These are phyloP conservation scores for Gadopsis bispinosus DNA, from an alignment of 2,797 vertebrate genomes.

Conservation along the genomic window DNA sequence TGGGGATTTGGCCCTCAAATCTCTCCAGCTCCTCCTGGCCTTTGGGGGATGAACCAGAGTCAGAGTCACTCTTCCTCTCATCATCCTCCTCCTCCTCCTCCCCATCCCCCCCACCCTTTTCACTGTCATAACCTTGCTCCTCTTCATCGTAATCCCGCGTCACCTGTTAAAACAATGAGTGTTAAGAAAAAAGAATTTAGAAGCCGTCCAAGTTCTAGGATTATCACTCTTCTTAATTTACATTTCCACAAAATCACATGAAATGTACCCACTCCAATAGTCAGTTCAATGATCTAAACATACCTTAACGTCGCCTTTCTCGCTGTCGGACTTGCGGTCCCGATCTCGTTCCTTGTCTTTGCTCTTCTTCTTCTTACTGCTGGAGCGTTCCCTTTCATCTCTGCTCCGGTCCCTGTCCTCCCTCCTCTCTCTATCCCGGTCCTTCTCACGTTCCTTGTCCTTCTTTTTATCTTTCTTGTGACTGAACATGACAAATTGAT, in stretches of 20 bases:
- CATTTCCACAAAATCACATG: not conserved
- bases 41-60: conserved; percentile 86
- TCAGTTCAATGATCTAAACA: not conserved
- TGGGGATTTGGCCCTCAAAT: conserved; percentile 76
- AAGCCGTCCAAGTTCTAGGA: no score
- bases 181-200: not conserved
- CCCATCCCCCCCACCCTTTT: conserved; percentile 93
- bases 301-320: conserved; percentile 95
- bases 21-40: conserved; percentile 80
- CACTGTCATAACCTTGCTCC: conserved; percentile 97
- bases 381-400: conserved; percentile 92
- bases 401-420: conserved; percentile 88
- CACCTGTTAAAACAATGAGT: conserved; percentile 84
- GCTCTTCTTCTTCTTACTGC: conserved; percentile 95
- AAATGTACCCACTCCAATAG: not conserved
- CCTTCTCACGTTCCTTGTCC: conserved; percentile 96
- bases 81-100: conserved; percentile 96
- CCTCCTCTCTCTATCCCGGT: conserved; percentile 89
- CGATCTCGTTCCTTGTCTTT: conserved; percentile 92
- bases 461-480: conserved; percentile 99
- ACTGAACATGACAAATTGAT: conserved; percentile 50
- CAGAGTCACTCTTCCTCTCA: conserved; percentile 88
- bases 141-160: conserved; percentile 98
- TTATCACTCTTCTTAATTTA: not conserved
- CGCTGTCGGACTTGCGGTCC: conserved; percentile 91